Conservation (phyloP, 1,140 invertebrate species). For the Bombus pascuorum region DNA sequence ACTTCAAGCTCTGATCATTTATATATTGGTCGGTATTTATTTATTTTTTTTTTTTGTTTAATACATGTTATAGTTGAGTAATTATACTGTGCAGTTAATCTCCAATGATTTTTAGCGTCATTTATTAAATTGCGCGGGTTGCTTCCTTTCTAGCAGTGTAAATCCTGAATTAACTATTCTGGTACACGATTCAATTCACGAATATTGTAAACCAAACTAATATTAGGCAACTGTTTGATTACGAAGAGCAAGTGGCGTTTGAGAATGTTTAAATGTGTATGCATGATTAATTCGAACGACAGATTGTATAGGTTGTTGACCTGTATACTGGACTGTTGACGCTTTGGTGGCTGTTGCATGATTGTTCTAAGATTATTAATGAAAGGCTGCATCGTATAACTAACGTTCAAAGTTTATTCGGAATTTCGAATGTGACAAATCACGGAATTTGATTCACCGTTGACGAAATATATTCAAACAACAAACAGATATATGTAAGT, state of each 20-base stretch:
- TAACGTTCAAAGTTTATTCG: background rate
- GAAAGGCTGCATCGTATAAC: background rate
- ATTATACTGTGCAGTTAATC: too few relatives aligned
- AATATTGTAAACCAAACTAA: background rate
- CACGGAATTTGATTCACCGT: background rate
- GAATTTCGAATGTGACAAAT: background rate
- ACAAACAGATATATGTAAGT: too few relatives aligned
- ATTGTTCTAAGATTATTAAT: background rate
- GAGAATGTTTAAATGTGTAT: background rate
- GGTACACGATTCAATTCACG: background rate
- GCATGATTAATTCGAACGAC: background rate
- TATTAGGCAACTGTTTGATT: background rate
- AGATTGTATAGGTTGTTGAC: background rate
- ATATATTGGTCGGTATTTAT: too few relatives aligned
- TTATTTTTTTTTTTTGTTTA: too few relatives aligned
- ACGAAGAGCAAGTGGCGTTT: background rate
- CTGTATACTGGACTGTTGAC: background rate
- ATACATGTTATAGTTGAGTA: too few relatives aligned
- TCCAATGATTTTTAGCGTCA: too few relatives aligned
- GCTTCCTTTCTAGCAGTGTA: background rate
- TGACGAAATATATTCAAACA: too few relatives aligned
- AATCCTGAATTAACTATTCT: background rate
- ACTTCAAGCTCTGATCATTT: too few relatives aligned
- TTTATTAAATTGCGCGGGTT: background rate
- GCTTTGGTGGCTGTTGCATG: background rate